phyloP scores from a whole-genome alignment of 2,113 vertebrate genomes.

The Microtus oregoni region DNA sequence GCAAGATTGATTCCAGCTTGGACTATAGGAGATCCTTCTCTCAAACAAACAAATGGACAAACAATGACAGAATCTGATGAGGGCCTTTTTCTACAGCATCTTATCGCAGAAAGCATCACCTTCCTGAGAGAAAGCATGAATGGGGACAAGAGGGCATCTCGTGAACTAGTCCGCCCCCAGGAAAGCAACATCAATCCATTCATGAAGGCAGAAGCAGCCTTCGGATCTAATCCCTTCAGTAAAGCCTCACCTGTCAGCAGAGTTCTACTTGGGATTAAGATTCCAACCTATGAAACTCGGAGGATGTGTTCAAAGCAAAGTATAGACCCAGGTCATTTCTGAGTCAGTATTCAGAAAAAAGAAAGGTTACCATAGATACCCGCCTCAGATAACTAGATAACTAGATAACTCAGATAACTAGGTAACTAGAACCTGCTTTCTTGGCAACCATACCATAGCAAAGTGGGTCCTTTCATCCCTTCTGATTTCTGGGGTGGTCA shows the following conservation, averaged over 20 bases:
- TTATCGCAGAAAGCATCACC: no score
- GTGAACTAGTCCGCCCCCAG: no score
- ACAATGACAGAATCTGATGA: background rate
- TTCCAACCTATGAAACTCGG: background rate
- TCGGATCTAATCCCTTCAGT: no score
- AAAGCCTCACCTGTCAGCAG: background rate
- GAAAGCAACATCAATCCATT: background rate
- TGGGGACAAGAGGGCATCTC: background rate
- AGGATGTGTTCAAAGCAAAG: background rate
- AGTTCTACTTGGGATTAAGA: background rate
- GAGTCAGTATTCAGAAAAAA: background rate
- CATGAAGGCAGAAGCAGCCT: background rate
- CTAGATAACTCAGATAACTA: no score
- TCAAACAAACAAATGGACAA: background rate
- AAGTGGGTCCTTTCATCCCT: background rate
- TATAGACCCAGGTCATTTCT: background rate
- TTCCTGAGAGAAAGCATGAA: no score
- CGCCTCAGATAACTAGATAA: background rate
- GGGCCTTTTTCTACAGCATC: background rate
- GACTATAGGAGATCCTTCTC: background rate
- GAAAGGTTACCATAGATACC: background rate
- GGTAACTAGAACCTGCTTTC: background rate
- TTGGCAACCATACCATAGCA: fast-evolving
- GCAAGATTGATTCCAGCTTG: background rate
- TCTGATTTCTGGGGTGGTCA: background rate